These are phyloP conservation scores for Apamea epomidion DNA, from an alignment of 2,888 invertebrate genomes.

Conservation along the genomic window DNA sequence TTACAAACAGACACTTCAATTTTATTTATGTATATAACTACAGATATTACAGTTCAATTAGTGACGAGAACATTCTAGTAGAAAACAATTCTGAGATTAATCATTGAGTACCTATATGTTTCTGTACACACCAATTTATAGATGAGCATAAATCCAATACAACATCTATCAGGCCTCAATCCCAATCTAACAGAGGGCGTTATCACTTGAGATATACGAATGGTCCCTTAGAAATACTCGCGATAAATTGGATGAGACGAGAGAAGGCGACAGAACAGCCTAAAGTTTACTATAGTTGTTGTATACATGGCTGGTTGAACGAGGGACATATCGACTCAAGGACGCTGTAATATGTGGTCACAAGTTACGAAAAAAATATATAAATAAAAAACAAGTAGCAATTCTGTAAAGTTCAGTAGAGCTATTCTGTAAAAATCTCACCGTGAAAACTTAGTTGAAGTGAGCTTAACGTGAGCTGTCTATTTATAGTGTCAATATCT, in stretches of 20 bases:
- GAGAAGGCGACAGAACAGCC: constrained; percentile 46
- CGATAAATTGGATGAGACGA: constrained; percentile 61
- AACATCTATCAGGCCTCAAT: constrained; percentile 54
- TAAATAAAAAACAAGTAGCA: not conserved
- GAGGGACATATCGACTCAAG: not conserved
- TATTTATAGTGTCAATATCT: no score
- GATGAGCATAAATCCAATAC: constrained; percentile 44
- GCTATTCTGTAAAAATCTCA: no score
- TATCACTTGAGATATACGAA: constrained; percentile 62
- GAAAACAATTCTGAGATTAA: constrained; percentile 6
- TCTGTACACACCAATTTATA: constrained; percentile 3
- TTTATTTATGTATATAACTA: not conserved
- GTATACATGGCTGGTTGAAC: constrained; percentile 12
- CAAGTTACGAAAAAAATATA: not conserved
- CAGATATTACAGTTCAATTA: not conserved
- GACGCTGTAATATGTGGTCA: not conserved
- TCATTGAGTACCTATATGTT: constrained; percentile 13
- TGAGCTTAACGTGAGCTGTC: no score
- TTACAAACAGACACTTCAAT: no score
- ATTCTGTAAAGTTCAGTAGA: not conserved
- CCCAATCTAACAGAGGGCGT: constrained; percentile 57
- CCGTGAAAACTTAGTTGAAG: no score
- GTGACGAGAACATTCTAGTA: not conserved
- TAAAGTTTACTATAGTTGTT: constrained; percentile 30
- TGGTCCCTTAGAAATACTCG: constrained; percentile 61